Conservation (phyloP, 2,797 vertebrate species). For the Characodon lateralis region DNA sequence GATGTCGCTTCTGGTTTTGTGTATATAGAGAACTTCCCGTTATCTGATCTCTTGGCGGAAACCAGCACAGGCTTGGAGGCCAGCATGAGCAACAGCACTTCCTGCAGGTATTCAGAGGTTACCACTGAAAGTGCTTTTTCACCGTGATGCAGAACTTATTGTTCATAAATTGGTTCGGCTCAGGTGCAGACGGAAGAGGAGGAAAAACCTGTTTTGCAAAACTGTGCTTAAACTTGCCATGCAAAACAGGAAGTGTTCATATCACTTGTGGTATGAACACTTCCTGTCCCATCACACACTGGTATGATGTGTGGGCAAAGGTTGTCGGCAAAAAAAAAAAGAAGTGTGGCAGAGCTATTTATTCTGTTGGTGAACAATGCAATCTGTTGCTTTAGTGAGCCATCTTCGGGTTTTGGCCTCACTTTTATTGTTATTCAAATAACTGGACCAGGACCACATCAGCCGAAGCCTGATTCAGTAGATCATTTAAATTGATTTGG, state of each 20-base stretch:
- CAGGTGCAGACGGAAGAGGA: constrained; percentile 20
- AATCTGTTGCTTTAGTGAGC: not conserved
- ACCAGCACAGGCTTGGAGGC: constrained; percentile 94
- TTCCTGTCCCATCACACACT: too few species aligned
- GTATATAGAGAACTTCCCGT: constrained; percentile 90
- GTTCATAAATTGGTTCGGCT: constrained; percentile 10
- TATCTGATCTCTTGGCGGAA: constrained; percentile 91
- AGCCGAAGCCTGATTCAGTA: too few species aligned
- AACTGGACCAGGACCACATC: not conserved
- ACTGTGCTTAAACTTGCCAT: constrained; percentile 3
- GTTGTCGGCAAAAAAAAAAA: constrained; percentile 20
- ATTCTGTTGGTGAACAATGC: not conserved
- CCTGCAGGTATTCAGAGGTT: constrained; percentile 84
- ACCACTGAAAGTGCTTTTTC: constrained; percentile 11
- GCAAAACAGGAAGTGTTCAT: constrained; percentile 60
- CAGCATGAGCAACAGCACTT: constrained; percentile 91
- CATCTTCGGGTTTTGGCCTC: not conserved
- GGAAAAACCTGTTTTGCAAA: constrained; percentile 19
- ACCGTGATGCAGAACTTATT: not conserved
- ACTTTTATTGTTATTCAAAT: not conserved
- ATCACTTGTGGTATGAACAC: too few species aligned
- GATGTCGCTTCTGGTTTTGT: constrained; percentile 27
- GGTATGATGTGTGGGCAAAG: constrained; percentile 29
- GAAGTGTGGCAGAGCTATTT: constrained; percentile 26
- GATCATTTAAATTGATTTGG: not conserved